These are phyloP conservation scores for Leptopilina myrica DNA, from an alignment of 2,888 invertebrate species.

Conservation along the genomic window DNA sequence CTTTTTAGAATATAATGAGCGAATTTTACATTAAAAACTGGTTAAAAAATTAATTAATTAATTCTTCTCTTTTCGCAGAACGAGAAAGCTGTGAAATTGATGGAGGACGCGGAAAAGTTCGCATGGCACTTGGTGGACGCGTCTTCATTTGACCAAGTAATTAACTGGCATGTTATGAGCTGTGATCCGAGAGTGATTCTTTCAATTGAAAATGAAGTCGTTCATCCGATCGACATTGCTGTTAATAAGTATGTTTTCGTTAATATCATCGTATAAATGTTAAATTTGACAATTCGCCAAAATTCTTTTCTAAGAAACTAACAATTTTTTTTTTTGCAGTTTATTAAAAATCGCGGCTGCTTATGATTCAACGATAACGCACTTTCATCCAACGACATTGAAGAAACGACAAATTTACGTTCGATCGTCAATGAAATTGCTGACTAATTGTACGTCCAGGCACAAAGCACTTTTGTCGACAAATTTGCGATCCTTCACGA, in stretches of 20 bases:
- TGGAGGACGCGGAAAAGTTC: constrained; percentile 81
- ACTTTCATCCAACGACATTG: constrained; percentile 77
- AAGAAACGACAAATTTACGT: constrained; percentile 81
- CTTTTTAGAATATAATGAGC: too few relatives aligned
- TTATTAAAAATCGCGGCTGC: constrained; percentile 81
- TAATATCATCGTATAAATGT: too few relatives aligned
- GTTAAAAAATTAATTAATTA: not conserved
- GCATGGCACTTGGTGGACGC: constrained; percentile 83
- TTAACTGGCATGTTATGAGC: constrained; percentile 87
- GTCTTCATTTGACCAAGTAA: constrained; percentile 81
- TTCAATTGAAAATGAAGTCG: constrained; percentile 70
- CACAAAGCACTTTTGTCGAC: constrained; percentile 78
- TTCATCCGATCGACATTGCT: constrained; percentile 80
- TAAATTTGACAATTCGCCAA: too few relatives aligned
- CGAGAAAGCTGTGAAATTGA: constrained; percentile 76
- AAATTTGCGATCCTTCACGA: constrained; percentile 77
- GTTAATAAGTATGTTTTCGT: constrained; percentile 78
- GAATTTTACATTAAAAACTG: too few relatives aligned
- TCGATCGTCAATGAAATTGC: constrained; percentile 80
- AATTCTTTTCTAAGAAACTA: too few relatives aligned
- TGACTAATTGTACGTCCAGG: constrained; percentile 79
- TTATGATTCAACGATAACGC: constrained; percentile 76
- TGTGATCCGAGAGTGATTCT: constrained; percentile 85
- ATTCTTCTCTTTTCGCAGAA: constrained; percentile 68
- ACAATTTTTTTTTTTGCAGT: constrained; percentile 71